Percentiles rank a stretch among this genome's conserved stretches.
Conservation (phyloP, 2,797 vertebrate species). For the Buphagus erythrorhynchus region DNA sequence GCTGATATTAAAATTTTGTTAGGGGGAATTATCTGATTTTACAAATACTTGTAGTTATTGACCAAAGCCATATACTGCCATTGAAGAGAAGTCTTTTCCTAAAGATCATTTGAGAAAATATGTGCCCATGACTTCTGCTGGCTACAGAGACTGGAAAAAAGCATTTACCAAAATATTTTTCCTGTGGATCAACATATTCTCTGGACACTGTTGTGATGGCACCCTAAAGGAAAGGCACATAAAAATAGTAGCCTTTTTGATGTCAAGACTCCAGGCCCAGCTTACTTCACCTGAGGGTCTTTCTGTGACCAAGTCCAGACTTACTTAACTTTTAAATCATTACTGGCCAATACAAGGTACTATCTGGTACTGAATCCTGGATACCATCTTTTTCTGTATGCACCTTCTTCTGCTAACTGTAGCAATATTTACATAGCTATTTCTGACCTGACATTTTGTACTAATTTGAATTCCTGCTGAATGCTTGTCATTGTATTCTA, state of each 20-base stretch:
- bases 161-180: background rate
- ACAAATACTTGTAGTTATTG: background rate
- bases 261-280: background rate
- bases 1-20: background rate
- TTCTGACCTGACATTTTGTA: background rate
- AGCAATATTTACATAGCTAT: background rate
- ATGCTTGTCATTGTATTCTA: background rate
- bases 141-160: background rate
- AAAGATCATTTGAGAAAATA: background rate
- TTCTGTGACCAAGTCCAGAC: background rate
- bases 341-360: background rate
- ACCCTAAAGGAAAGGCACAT: background rate
- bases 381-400: background rate
- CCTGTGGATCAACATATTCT: background rate
- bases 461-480: background rate
- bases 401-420: background rate
- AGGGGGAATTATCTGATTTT: background rate
- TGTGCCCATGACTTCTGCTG: background rate
- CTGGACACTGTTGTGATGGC: background rate
- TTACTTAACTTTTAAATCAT: background rate
- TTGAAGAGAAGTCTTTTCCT: background rate
- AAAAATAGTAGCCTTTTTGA: background rate
- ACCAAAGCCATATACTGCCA: background rate
- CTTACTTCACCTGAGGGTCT: background rate
- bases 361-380: background rate